Conservation (phyloP, 2,888 invertebrate genomes). For the Barypeithes pellucidus region DNA sequence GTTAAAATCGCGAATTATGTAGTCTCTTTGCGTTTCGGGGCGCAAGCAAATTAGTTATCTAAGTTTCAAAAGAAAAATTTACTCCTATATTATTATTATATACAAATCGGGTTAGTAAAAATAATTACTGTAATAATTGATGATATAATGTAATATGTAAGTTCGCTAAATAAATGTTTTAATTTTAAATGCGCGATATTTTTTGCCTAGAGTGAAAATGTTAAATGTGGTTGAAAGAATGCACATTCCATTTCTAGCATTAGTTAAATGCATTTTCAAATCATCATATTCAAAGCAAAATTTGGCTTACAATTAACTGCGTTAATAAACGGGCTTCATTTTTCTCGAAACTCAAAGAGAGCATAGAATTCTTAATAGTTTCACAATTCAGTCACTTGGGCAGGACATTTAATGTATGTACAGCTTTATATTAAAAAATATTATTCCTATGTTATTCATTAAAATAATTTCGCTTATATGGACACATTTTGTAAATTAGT, state of each 20-base stretch:
- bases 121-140: constrained; percentile 41
- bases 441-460: constrained; percentile 3
- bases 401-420: constrained; percentile 20
- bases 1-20: constrained; percentile 14
- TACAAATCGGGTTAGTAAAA: constrained; percentile 20
- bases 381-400: not conserved
- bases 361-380: not conserved
- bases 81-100: constrained; percentile 9
- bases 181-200: constrained; percentile 35
- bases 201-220: not conserved
- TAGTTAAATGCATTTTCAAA: too few relatives aligned
- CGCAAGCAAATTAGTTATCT: constrained; percentile 28
- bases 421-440: constrained; percentile 27
- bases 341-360: constrained; percentile 15
- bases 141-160: constrained; percentile 39
- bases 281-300: not conserved
- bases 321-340: not conserved
- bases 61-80: constrained; percentile 40
- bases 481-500: constrained; percentile 8
- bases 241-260: too few relatives aligned
- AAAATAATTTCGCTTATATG: constrained; percentile 23
- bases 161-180: constrained; percentile 41
- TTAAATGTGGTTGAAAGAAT: not conserved
- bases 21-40: constrained; percentile 28
- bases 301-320: not conserved